Conservation (phyloP, 2,888 invertebrate genomes). For the Eristalis intricaria region DNA sequence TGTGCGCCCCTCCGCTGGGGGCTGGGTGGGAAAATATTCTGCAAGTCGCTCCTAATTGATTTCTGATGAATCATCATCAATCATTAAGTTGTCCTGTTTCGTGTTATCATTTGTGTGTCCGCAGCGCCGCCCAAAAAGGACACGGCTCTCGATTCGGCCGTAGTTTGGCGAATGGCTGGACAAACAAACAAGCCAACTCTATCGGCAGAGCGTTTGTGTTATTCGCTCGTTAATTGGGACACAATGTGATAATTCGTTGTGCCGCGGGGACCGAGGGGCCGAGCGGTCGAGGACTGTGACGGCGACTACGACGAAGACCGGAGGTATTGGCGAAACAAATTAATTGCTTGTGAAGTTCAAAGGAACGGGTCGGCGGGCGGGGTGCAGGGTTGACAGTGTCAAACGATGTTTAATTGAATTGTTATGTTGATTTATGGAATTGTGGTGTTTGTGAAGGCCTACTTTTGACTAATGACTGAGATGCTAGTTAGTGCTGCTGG, state of each 20-base stretch:
- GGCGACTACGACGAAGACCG: no score
- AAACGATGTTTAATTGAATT: constrained; percentile 47
- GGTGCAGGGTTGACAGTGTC: not conserved
- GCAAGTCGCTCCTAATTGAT: constrained; percentile 57
- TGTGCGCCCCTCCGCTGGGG: not conserved
- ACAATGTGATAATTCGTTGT: constrained; percentile 19
- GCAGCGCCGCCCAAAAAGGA: not conserved
- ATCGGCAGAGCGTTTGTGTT: not conserved
- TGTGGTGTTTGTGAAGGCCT: constrained; percentile 23
- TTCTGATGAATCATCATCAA: constrained; percentile 69
- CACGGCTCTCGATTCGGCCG: not conserved
- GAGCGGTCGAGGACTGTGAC: no score
- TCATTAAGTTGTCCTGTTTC: constrained; percentile 57
- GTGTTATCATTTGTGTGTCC: constrained; percentile 35
- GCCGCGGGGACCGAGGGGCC: not conserved
- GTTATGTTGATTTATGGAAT: constrained; percentile 50
- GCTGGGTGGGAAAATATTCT: constrained; percentile 18
- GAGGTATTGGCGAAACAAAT: constrained; percentile 14
- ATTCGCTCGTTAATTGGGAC: constrained; percentile 24
- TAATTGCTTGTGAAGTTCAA: constrained; percentile 33
- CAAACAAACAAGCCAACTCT: constrained; percentile 34
- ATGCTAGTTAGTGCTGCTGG: not conserved
- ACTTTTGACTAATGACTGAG: constrained; percentile 31
- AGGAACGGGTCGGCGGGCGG: not conserved
- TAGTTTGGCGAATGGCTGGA: not conserved